Evolutionary conservation across 2,113 vertebrate genomes (phyloP).

Genomic region (Catharus minimus): DNA sequence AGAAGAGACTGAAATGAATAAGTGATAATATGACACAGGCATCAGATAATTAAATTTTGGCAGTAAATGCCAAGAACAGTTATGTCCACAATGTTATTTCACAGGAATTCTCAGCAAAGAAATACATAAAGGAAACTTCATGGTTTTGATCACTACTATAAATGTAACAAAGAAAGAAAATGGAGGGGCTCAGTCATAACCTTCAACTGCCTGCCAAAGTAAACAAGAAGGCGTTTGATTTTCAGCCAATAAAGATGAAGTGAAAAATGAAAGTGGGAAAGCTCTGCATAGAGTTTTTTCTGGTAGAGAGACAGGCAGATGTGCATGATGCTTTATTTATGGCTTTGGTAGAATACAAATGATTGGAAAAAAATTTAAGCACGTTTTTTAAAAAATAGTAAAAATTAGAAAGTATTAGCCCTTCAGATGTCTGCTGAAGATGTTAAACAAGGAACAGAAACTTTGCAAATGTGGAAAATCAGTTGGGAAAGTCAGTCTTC

Average conservation of each 20-base stretch:
- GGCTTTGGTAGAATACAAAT: background rate
- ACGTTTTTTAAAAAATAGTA: background rate
- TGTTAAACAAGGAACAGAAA: background rate
- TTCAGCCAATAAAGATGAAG: constrained; percentile 34
- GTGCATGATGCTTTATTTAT: background rate
- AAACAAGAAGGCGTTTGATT: constrained; percentile 44
- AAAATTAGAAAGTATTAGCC: background rate
- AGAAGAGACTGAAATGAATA: constrained; percentile 8
- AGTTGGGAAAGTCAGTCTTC: background rate
- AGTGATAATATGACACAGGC: constrained; percentile 18
- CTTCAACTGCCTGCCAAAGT: constrained; percentile 33
- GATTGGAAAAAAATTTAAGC: background rate
- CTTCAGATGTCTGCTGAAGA: background rate
- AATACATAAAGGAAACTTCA: background rate
- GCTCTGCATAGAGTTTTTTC: background rate
- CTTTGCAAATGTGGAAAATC: background rate
- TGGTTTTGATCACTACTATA: constrained; percentile 24
- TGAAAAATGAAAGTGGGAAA: constrained; percentile 34
- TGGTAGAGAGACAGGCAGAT: background rate
- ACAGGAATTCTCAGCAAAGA: constrained; percentile 19
- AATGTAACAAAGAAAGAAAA: constrained; percentile 31
- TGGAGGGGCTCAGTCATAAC: background rate
- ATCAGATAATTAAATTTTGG: constrained; percentile 34
- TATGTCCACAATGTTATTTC: background rate
- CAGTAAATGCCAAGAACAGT: background rate